These are phyloP conservation scores for Pristionchus entomophagus DNA, from an alignment of 2,888 invertebrate species.

Conservation along the genomic window DNA sequence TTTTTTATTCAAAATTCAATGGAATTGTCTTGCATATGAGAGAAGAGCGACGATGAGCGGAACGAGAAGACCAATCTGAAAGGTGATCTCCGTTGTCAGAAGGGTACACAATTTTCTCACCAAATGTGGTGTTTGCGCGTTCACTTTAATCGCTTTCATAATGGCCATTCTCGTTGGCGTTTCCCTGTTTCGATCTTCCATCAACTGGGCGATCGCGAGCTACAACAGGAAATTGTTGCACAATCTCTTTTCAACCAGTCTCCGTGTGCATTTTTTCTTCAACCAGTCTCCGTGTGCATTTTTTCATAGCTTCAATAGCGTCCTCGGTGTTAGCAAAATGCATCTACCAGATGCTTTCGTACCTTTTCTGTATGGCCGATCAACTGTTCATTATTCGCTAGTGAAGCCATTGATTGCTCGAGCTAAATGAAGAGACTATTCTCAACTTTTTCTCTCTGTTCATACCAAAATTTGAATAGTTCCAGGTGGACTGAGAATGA, in stretches of 20 bases:
- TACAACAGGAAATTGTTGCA: neutral
- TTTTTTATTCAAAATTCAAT: no score
- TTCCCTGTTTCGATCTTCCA: neutral
- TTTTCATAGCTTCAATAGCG: neutral
- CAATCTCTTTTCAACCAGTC: no score
- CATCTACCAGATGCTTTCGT: neutral
- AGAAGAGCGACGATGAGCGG: conserved; percentile 11
- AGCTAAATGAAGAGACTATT: neutral
- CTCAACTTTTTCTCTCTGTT: neutral
- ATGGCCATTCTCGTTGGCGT: conserved; percentile 23
- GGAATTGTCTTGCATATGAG: conserved; percentile 10
- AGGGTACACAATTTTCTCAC: neutral
- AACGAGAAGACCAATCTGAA: neutral
- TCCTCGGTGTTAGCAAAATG: no score
- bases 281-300: no score
- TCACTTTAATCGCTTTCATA: conserved; percentile 25
- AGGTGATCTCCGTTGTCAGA: no score
- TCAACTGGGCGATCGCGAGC: neutral
- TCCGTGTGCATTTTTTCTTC: no score
- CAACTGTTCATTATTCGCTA: neutral
- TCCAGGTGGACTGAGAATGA: neutral
- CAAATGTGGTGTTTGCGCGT: neutral
- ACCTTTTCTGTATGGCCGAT: neutral
- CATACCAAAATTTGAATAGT: neutral
- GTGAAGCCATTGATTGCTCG: neutral